phyloP scores from a whole-genome alignment of 2,888 invertebrate genomes.

The Leucoma salicis region DNA sequence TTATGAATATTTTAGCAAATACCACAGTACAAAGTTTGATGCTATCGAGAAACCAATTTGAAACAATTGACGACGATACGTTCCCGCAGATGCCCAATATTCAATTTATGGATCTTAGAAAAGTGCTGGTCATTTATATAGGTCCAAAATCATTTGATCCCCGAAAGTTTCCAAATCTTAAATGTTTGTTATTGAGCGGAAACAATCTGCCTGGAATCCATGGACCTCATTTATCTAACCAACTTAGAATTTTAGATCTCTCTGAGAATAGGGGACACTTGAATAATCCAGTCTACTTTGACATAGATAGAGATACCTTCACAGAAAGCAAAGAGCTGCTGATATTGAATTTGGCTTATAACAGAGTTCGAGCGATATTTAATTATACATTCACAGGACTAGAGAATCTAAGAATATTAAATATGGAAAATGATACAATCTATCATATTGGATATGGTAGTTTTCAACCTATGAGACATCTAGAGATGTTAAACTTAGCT shows the following conservation, averaged over 20 bases:
- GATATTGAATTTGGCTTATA: constrained; percentile 77
- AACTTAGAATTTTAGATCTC: constrained; percentile 74
- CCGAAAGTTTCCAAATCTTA: constrained; percentile 73
- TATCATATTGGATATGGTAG: constrained; percentile 71
- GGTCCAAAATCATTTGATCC: constrained; percentile 71
- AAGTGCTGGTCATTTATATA: constrained; percentile 72
- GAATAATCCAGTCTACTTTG: constrained; percentile 70
- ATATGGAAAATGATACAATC: constrained; percentile 77
- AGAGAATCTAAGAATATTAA: constrained; percentile 68
- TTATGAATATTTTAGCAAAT: constrained; percentile 75
- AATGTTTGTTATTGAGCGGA: constrained; percentile 71
- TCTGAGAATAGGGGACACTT: constrained; percentile 72
- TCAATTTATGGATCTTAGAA: constrained; percentile 78
- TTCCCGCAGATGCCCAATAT: constrained; percentile 82
- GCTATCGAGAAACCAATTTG: constrained; percentile 81
- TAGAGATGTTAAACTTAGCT: constrained; percentile 77
- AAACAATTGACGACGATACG: constrained; percentile 67
- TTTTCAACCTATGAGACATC: constrained; percentile 64
- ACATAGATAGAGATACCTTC: constrained; percentile 75
- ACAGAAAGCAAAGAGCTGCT: constrained; percentile 66
- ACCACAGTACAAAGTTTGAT: constrained; percentile 73
- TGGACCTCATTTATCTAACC: constrained; percentile 68
- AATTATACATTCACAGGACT: constrained; percentile 77
- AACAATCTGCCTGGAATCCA: constrained; percentile 81
- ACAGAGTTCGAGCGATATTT: constrained; percentile 76